Evolutionary conservation across 2,113 vertebrate genomes (phyloP), one percentile per base, ranked within the genome.

Genomic region (Halcyon malimbica): DNA sequence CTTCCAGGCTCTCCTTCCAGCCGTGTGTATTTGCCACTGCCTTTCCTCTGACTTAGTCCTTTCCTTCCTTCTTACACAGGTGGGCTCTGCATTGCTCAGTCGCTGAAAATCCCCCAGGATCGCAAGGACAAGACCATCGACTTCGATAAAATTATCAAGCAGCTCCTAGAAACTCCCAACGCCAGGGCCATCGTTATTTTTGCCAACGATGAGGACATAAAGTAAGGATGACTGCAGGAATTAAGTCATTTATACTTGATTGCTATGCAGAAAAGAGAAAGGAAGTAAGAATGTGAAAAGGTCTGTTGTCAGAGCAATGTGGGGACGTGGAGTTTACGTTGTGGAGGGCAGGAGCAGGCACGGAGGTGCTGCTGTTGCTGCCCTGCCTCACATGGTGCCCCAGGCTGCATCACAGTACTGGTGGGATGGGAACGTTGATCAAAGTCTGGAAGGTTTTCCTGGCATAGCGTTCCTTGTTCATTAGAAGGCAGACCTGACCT

Each of bases 61-160:
- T 20, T 54, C 33, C n/a, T 90, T 48, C 60, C 76, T 9, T 89
- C 42, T n/a, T 37, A 18, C 83, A 74, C 98, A 99, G 99, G 99
- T 95, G 99, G 99, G 82, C 99, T 99, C 97, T 99, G 99, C 97
- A 99, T 99, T 51, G 99, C 99, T 76, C 99, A 99, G 98, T 99
- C 99, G 3, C 97, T 99, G 98, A 99, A 99, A 98, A 99, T 99
- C 83, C 98, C 99, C 42, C 98, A 99, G 60, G 98, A 99, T 53
- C 98, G 98, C 97, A 99, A 98, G 98, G 97, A 98, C 97, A 98
- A 98, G 73, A 98, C 97, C 41, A 98, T 98, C 4, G 98, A 99
- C 98, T 99, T 99, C 11, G 99, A 99, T 63, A 99, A 98, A 89
- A 98, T 99, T 87, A 99, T 99, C 97, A 98, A 96, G 65, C 98